Percentiles rank a stretch among this genome's conserved stretches.
These are phyloP conservation scores for Charadrius vociferus DNA, from an alignment of 2,113 vertebrate species.

Conservation along the genomic window DNA sequence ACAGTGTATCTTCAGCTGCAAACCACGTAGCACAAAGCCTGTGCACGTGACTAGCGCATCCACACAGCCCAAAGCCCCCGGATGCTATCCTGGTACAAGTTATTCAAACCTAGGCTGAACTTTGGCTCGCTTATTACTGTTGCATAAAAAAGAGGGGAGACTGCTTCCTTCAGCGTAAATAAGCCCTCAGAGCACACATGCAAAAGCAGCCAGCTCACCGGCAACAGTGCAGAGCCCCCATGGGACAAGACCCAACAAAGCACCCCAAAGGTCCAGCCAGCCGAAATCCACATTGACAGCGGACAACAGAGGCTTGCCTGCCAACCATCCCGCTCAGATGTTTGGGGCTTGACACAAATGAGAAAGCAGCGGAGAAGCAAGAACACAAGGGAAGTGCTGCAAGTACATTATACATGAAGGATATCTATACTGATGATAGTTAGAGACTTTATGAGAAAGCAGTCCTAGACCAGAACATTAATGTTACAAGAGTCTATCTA, in stretches of 20 bases:
- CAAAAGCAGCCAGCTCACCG: rapidly evolving
- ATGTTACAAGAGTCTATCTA: slow-evolving; percentile 20
- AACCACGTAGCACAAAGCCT: neutral
- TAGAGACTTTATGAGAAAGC: neutral
- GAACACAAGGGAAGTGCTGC: neutral
- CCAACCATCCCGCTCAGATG: neutral
- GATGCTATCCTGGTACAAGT: too few species aligned
- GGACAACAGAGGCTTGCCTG: neutral
- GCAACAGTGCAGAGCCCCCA: neutral
- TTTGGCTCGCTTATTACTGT: neutral
- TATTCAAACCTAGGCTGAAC: neutral
- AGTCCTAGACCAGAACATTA: neutral
- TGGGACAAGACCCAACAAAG: neutral
- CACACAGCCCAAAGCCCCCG: neutral
- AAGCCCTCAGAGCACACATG: neutral
- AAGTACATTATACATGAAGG: slow-evolving; percentile 35
- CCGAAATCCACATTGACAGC: neutral
- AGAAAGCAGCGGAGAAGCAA: neutral
- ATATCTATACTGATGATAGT: neutral
- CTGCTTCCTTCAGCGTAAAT: neutral
- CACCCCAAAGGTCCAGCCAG: neutral
- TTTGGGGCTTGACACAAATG: neutral
- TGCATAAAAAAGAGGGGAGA: neutral
- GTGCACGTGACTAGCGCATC: rapidly evolving
- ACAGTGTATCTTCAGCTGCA: neutral